Conservation (phyloP, 2,113 vertebrate species). For the Python bivittatus region DNA sequence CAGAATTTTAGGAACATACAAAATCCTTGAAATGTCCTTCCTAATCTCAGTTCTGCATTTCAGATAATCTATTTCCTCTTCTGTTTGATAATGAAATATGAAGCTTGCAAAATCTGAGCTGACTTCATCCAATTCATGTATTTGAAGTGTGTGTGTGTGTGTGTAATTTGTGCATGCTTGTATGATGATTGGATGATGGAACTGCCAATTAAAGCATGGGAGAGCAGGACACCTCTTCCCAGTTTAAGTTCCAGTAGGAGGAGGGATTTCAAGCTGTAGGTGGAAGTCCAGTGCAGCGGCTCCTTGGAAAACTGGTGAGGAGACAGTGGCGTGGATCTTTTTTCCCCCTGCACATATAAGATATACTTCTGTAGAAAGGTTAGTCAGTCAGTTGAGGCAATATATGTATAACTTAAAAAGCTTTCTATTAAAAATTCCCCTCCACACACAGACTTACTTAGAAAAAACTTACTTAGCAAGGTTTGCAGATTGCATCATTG, state of each 20-base stretch:
- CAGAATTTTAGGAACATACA: not conserved
- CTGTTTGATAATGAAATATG: not conserved
- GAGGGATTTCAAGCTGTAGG: not conserved
- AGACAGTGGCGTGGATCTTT: not conserved
- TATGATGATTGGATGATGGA: not conserved
- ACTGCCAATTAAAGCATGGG: not conserved
- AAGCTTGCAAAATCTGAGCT: not conserved
- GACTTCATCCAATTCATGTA: not conserved
- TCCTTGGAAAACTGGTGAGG: not conserved
- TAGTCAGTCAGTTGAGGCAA: not conserved
- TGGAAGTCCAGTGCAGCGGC: not conserved
- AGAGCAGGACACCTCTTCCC: not conserved
- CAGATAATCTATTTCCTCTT: not conserved
- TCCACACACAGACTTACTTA: not conserved
- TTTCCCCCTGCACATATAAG: not conserved
- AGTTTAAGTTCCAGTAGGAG: not conserved
- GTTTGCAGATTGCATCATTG: not conserved
- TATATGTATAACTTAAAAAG: not conserved
- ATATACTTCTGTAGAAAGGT: not conserved
- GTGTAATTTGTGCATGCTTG: not conserved
- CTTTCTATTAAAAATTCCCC: not conserved
- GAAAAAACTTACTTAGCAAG: not conserved
- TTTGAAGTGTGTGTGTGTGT: not conserved
- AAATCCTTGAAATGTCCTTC: not conserved
- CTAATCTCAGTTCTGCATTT: not conserved